These are phyloP conservation scores for Toxostoma redivivum DNA, from an alignment of 2,113 vertebrate genomes.

Conservation along the genomic window DNA sequence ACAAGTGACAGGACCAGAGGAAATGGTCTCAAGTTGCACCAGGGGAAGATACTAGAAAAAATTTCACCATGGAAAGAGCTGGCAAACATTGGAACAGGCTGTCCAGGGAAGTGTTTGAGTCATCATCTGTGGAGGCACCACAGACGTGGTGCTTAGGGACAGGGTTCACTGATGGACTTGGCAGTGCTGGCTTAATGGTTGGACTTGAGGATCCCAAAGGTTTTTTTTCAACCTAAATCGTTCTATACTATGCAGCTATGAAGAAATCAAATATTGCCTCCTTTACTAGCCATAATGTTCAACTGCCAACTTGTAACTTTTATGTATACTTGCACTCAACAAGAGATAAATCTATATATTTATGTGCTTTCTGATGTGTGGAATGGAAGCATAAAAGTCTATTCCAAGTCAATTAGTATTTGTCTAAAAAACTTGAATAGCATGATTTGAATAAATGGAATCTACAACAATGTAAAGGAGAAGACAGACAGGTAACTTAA, in stretches of 20 bases:
- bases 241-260: neutral
- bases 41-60: neutral
- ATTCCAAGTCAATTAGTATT: neutral
- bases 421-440: neutral
- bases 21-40: neutral
- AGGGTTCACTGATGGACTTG: neutral
- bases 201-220: neutral
- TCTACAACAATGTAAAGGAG: neutral
- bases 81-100: neutral
- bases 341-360: neutral
- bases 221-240: neutral
- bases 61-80: neutral
- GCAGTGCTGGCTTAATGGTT: neutral
- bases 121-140: neutral
- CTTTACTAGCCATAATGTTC: neutral
- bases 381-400: neutral
- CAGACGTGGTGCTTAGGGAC: rapidly evolving
- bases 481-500: neutral
- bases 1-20: neutral
- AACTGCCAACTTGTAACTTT: neutral
- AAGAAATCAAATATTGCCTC: neutral
- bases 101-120: neutral
- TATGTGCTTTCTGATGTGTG: neutral
- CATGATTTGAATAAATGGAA: neutral
- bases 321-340: neutral